A percentile compares a stretch with the other conserved stretches of the same genome.
phyloP scores from a whole-genome alignment of 2,888 invertebrate genomes.

The Chaetogeoica ovagalla region DNA sequence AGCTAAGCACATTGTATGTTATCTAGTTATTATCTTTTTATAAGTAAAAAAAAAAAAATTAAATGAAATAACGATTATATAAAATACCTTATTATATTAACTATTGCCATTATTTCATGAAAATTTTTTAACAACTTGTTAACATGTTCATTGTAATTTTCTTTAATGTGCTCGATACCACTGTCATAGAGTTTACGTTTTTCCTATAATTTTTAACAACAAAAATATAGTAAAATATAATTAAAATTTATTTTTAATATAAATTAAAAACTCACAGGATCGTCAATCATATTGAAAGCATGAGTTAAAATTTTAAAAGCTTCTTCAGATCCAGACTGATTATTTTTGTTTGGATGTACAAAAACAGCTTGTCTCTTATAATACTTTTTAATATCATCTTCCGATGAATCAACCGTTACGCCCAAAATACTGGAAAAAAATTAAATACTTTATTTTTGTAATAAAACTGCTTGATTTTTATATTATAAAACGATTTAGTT shows the following conservation, averaged over 20 bases:
- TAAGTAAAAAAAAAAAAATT: too few species aligned
- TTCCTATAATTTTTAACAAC: conserved; percentile 65
- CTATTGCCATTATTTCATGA: conserved; percentile 92
- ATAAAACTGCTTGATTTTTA: not conserved
- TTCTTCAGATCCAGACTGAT: conserved; percentile 92
- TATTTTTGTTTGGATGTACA: conserved; percentile 95
- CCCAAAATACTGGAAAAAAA: conserved; percentile 73
- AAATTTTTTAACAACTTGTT: conserved; percentile 84
- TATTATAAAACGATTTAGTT: not conserved
- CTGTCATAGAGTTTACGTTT: conserved; percentile 75
- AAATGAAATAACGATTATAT: not conserved
- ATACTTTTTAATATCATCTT: conserved; percentile 92
- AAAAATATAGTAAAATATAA: conserved; percentile 5
- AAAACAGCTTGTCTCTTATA: conserved; percentile 91
- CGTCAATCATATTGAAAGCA: conserved; percentile 92
- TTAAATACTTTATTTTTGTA: not conserved
- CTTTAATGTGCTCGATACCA: conserved; percentile 78
- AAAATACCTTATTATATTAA: conserved; percentile 77
- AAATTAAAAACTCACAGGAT: conserved; percentile 68
- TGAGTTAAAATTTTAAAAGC: conserved; percentile 94
- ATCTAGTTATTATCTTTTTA: too few species aligned
- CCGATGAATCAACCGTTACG: conserved; percentile 82
- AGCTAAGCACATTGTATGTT: too few species aligned
- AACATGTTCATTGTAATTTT: conserved; percentile 86
- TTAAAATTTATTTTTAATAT: conserved; percentile 12